phyloP scores from a whole-genome alignment of 2,113 vertebrate species.

The Ovibos moschatus region DNA sequence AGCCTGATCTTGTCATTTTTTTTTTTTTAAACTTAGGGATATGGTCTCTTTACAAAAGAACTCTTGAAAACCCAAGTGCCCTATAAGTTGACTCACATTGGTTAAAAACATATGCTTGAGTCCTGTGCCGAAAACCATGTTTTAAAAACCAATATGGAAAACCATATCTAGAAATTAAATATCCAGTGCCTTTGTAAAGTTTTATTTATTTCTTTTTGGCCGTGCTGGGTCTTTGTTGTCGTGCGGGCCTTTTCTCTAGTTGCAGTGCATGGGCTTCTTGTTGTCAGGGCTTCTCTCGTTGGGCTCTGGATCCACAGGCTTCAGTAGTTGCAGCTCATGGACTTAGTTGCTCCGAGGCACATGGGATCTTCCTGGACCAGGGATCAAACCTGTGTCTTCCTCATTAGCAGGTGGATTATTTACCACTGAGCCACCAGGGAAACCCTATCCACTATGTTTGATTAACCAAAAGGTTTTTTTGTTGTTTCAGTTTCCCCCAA shows the following conservation, averaged over 20 bases:
- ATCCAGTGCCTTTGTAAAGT: neutral
- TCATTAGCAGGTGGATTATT: neutral
- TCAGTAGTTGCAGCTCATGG: neutral
- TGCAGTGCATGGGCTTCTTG: fast-evolving
- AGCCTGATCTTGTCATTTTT: neutral
- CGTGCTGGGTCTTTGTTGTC: neutral
- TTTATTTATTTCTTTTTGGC: neutral
- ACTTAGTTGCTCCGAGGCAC: neutral
- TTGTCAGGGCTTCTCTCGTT: neutral
- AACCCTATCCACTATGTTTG: neutral
- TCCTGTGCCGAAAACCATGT: neutral
- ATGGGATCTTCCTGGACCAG: neutral
- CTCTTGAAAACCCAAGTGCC: neutral
- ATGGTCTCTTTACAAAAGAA: neutral
- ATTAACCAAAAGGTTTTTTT: neutral
- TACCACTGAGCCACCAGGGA: neutral
- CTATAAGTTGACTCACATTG: neutral
- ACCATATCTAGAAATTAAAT: neutral
- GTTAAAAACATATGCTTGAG: constrained; percentile 8
- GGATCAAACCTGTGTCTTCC: neutral
- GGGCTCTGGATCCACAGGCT: neutral
- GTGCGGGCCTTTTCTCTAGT: neutral
- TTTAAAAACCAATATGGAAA: neutral
- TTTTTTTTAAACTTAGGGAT: neutral
- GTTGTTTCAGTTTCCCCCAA: neutral